Evolutionary conservation across 2,797 vertebrate species (phyloP), one percentile per base, ranked within the genome.

Genomic region (Pangasius sanitwongsei): DNA sequence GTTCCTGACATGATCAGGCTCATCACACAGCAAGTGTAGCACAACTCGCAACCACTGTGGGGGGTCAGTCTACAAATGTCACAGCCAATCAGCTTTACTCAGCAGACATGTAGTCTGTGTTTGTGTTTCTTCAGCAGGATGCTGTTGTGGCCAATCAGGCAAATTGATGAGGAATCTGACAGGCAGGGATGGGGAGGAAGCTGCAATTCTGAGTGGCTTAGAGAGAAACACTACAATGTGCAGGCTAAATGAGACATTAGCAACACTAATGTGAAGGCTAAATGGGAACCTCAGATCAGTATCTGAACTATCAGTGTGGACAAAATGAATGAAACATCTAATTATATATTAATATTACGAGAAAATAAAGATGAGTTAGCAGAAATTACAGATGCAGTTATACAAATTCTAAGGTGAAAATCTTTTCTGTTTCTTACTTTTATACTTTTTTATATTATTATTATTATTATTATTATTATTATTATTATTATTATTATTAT

Each of bases 111-210:
- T 7, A 16, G 50, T 80, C 77, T 34, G 50, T 57, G 77, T 57
- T 80, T 80, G 16, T 78, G 77, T 80, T n/a, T 80, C 50, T 80
- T 80, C n/a, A 80, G n/a, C 75, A 80, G 16, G 28, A 20, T 3
- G 13, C 16, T 80, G 50, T 80, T 80, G 77, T 0, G 13, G 77
- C 48, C 77, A 80, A 20, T 80, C 50, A 55, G n/a, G 50, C n/a
- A 80, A 80, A 55, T 34, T 80, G 16, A 80, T 80, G n/a, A 20
- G n/a, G 28, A 57, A 57, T 80, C 50, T 55, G 77, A 55, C 15
- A 55, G 15, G 50, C 50, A 80, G 77, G 4, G 16, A 57, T 28
- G n/a, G n/a, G 6, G 28, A 78, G 13, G 9, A 3, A 75, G 48
- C 75, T 53, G 48, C 37, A 70, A 20, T 72, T 41, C 44, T 48